Percentiles rank a stretch among this genome's conserved stretches.
Conservation (phyloP, 35 echinoderm and acorn worm species). For the Hemicentrotus pulcherrimus region DNA sequence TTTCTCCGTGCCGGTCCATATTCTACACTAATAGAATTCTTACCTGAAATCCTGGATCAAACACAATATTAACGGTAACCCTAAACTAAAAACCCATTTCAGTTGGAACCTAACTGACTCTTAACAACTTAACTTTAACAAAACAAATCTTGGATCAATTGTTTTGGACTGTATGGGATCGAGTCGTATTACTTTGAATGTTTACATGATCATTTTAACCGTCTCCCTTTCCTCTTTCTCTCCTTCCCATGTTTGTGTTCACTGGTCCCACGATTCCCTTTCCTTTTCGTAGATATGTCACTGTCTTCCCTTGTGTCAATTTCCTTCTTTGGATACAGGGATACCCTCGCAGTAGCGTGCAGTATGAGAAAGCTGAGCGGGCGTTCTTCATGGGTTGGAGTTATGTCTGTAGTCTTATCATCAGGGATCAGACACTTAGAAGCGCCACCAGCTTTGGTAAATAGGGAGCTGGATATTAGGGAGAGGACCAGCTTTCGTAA, state of each 20-base stretch:
- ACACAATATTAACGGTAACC: too few relatives aligned
- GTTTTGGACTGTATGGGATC: too few relatives aligned
- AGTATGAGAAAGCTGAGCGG: slow-evolving; percentile 41
- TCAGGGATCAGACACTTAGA: slow-evolving; percentile 83
- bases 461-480: not conserved
- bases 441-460: slow-evolving; percentile 91
- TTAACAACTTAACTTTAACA: too few relatives aligned
- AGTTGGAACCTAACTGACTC: too few relatives aligned
- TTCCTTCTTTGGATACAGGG: slow-evolving; percentile 28
- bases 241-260: not conserved
- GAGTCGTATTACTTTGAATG: too few relatives aligned
- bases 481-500: slow-evolving; percentile 72
- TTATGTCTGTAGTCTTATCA: slow-evolving; percentile 75
- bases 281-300: not conserved
- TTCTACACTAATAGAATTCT: too few relatives aligned
- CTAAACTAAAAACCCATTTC: too few relatives aligned
- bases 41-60: too few relatives aligned
- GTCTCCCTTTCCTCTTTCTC: not conserved
- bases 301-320: not conserved
- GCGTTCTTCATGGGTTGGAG: slow-evolving; percentile 69
- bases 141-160: too few relatives aligned
- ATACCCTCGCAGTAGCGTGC: not conserved
- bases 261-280: not conserved
- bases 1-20: too few relatives aligned
- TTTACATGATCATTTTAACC: not conserved